Evolutionary conservation across 2,113 vertebrate species (phyloP), one percentile per base, ranked within the genome.

Genomic region (Callocephalon fimbriatum): DNA sequence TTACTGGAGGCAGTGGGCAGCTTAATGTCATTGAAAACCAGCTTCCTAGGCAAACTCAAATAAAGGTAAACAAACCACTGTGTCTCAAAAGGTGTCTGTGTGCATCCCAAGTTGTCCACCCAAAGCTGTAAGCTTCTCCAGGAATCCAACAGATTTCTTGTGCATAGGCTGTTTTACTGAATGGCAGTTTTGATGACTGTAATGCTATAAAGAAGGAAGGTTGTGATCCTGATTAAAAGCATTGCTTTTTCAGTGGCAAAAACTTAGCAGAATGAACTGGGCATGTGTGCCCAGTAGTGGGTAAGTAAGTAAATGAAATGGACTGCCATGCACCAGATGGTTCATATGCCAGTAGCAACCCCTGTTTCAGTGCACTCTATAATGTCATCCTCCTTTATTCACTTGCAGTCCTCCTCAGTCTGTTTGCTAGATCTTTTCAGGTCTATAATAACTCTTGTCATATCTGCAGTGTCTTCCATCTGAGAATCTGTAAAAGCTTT

Each of bases 401-500:
- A 84, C 88, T 78, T 82, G 76, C 78, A 91, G 80, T 77, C 89
- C 53, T 96, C 72, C 59, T 86, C 54, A 80, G 74, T 88, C 70
- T 95, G 73, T 95, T 92, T 92, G 76, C 93, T 94, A 89, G 62
- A 82, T 95, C n/a, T 93, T 94, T 93, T 85, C 83, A 94, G 73
- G 77, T 94, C 86, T 93, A 53, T 93, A 97, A 87, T 93, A 97
- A 94, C 95, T 89, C 50, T 83, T 96, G 94, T 82, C 48, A 37
- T 95, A 92, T 91, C 84, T 95, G 78, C 92, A 95, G 75, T 87
- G 95, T 70, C 56, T 92, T 97, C 88, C 75, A 86, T 96, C 86
- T 95, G 86, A 97, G 95, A 91, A 92, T 93, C 86, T 92, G 76
- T 91, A 82, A 97, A 96, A 94, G 91, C 94, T 96, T 92, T 91